phyloP scores from a whole-genome alignment of 2,888 invertebrate genomes.

The Torymus auratus region DNA sequence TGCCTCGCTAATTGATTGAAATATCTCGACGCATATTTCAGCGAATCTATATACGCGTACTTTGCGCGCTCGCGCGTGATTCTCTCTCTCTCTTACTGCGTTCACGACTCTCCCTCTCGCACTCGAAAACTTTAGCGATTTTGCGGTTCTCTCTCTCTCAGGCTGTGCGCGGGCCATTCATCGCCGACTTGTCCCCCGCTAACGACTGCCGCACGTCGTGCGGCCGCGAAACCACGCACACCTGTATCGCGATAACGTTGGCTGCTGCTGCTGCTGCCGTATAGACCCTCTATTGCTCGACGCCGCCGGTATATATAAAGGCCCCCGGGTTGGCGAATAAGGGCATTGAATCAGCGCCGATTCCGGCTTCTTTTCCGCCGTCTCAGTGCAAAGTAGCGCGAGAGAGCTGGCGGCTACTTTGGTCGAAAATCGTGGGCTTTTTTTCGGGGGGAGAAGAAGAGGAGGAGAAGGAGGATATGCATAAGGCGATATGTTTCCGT shows the following conservation, averaged over 20 bases:
- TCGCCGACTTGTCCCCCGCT: slow-evolving; percentile 50
- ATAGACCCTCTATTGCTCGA: too few species aligned
- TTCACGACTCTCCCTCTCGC: too few species aligned
- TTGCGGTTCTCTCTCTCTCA: background rate
- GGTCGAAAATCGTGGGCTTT: background rate
- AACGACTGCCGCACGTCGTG: slow-evolving; percentile 30
- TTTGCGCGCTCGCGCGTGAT: background rate
- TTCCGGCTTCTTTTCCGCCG: slow-evolving; percentile 36
- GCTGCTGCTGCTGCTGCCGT: too few species aligned
- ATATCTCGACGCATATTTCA: slow-evolving; percentile 51
- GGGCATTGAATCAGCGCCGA: slow-evolving; percentile 63
- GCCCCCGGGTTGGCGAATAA: slow-evolving; percentile 57
- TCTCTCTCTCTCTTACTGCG: too few species aligned
- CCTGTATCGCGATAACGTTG: slow-evolving; percentile 54
- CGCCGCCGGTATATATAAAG: slow-evolving; percentile 19
- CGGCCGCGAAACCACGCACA: slow-evolving; percentile 30
- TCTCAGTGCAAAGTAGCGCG: background rate
- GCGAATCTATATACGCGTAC: slow-evolving; percentile 31
- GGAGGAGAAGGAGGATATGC: too few species aligned
- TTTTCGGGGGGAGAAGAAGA: background rate
- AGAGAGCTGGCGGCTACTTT: too few species aligned
- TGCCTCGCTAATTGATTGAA: slow-evolving; percentile 58
- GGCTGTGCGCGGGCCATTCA: slow-evolving; percentile 36
- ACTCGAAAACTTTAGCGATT: background rate
- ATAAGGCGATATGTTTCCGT: too few species aligned